Percentiles rank a stretch among this genome's conserved stretches.
phyloP scores from a whole-genome alignment of 2,888 invertebrate genomes.

The Dryadula phaetusa region DNA sequence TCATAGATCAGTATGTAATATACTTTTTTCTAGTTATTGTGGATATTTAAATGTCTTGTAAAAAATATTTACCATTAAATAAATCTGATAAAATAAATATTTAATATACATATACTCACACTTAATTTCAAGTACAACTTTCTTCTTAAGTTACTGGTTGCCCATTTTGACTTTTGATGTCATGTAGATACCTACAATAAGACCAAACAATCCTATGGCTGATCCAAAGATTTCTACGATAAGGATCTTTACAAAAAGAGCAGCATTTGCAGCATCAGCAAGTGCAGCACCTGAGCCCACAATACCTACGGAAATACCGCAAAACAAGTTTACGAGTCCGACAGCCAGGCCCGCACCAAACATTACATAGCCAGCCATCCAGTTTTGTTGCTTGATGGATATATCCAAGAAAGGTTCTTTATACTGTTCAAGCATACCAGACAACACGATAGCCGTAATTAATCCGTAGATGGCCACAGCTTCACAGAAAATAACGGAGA shows the following conservation, averaged over 20 bases:
- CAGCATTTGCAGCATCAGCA: slow-evolving; percentile 98
- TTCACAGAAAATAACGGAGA: slow-evolving; percentile 99
- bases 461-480: slow-evolving; percentile 99
- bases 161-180: slow-evolving; percentile 93
- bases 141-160: slow-evolving; percentile 81
- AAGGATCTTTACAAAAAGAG: slow-evolving; percentile 98
- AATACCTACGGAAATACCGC: slow-evolving; percentile 97
- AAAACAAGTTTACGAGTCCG: slow-evolving; percentile 97
- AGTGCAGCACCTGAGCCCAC: slow-evolving; percentile 99
- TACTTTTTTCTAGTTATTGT: background rate
- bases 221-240: slow-evolving; percentile 99
- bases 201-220: slow-evolving; percentile 99
- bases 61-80: too few relatives aligned
- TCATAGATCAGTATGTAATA: background rate
- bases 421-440: slow-evolving; percentile 90
- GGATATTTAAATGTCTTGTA: background rate
- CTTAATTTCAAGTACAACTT: slow-evolving; percentile 67
- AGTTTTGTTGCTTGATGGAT: slow-evolving; percentile 86
- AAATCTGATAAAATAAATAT: slow-evolving; percentile 2
- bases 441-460: slow-evolving; percentile 98
- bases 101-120: slow-evolving; percentile 63
- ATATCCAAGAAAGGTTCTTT: slow-evolving; percentile 70
- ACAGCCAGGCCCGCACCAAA: slow-evolving; percentile 98
- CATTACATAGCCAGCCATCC: slow-evolving; percentile 95
- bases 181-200: slow-evolving; percentile 99